Evolutionary conservation across 2,888 invertebrate genomes (phyloP).

Genomic region (Netelia melanura): DNA sequence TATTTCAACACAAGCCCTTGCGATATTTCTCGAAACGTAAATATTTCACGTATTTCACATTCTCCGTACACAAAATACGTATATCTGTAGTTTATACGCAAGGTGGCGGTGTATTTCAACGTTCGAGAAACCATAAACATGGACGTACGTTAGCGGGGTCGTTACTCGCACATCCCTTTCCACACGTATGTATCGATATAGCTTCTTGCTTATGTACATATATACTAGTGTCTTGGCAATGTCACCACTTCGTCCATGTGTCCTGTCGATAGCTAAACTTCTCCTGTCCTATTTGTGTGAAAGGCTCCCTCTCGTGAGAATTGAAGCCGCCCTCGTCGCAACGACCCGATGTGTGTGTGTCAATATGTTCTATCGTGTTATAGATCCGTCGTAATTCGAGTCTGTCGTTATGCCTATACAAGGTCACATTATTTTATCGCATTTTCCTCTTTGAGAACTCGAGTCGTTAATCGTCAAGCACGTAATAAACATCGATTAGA

Average conservation of each 20-base stretch:
- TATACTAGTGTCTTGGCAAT: background rate
- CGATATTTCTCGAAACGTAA: background rate
- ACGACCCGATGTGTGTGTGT: no score
- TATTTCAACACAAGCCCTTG: background rate
- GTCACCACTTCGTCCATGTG: background rate
- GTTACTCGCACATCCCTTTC: background rate
- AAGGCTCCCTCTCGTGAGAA: no score
- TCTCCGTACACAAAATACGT: conserved; percentile 2
- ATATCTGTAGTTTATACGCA: background rate
- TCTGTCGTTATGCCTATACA: no score
- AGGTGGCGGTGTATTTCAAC: background rate
- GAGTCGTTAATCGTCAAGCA: no score
- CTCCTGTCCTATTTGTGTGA: no score
- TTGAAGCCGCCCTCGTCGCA: no score
- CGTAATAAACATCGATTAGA: no score
- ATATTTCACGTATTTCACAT: background rate
- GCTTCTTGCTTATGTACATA: background rate
- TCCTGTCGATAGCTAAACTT: conserved; percentile 4
- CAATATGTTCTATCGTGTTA: no score
- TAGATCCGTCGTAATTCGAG: no score
- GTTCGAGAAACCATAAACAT: conserved; percentile 27
- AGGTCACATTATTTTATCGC: no score
- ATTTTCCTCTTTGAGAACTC: no score
- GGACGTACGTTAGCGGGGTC: background rate
- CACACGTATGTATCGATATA: background rate